phyloP scores from a whole-genome alignment of 2,797 vertebrate species.

The Thalassophryne amazonica region DNA sequence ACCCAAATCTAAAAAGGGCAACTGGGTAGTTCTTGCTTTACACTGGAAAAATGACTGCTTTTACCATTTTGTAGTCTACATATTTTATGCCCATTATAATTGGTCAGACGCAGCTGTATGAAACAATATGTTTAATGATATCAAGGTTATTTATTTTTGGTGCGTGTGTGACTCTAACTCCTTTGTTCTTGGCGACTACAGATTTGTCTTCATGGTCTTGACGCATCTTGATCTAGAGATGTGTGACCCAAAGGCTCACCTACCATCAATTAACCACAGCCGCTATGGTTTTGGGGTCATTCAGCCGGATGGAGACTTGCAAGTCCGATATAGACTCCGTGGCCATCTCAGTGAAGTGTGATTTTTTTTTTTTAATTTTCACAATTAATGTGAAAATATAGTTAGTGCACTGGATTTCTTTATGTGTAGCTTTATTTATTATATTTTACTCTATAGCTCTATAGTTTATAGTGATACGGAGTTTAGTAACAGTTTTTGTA shows the following conservation, averaged over 20 bases:
- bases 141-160: neutral
- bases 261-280: slow-evolving; percentile 75
- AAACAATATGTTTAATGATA: no score
- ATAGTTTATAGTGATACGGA: no score
- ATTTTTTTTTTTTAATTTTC: no score
- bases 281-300: slow-evolving; percentile 82
- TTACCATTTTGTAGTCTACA: neutral
- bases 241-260: slow-evolving; percentile 44
- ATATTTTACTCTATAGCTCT: no score
- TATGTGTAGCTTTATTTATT: no score
- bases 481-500: no score
- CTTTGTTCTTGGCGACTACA: slow-evolving; percentile 62
- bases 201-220: slow-evolving; percentile 80
- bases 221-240: slow-evolving; percentile 78
- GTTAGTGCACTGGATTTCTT: no score
- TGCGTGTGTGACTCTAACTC: neutral
- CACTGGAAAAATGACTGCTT: neutral
- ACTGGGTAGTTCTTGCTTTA: neutral
- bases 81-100: neutral
- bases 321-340: slow-evolving; percentile 69
- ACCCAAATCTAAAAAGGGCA: neutral
- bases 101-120: neutral
- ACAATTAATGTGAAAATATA: no score
- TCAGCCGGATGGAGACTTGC: slow-evolving; percentile 75
- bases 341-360: slow-evolving; percentile 8